Base-by-base conservation (phyloP, 30 jellyfish, hydroid and myxozoan species). In the Phacellophora camtschatica region DNA sequence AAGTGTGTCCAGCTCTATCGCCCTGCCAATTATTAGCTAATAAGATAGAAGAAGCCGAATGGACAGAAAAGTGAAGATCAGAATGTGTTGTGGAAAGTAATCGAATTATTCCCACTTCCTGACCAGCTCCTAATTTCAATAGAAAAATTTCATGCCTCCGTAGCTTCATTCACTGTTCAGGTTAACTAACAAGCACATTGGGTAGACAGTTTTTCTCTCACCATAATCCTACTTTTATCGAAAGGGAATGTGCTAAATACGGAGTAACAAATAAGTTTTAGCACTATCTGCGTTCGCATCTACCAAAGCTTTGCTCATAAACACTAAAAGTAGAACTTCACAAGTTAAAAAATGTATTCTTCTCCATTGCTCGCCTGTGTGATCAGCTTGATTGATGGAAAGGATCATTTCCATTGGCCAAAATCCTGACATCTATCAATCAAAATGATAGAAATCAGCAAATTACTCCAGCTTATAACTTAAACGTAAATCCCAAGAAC, bases 21-120 rank as follows among this genome's bases (percentile, higher is more conserved):
- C 75, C 77, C 84, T 80, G 84, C 67, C 91, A 80, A 80, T 80
- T 80, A 80, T 80, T 63, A 53, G 91, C 91, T 80, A 80, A 80
- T 80, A 80, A 80, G 91, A 80, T 80, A 80, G 91, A 80, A 51
- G 91, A 80, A 66, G 91, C 91, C 91, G 91, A 80, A 80, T 64
- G 91, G 84, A 80, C 80, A 80, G 84, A 48, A 84, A 66, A 80
- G 25, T 69, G 91, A 80, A 80, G 91, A 80, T 80, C 91, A 80
- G 91, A 80, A 80, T 80, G 91, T 80, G 91, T 80, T 80, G 91
- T 80, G 91, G 91, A 80, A 48, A 84, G 83, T 84, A 84, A 84
- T 84, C 95, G 95, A 84, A 84, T 84, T 84, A 84, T 71, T 28
- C 63, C 82, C 63, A 73, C 86, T 84, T 84, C 95, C 95, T 84